Percentiles rank a stretch among this genome's conserved stretches.
Evolutionary conservation across 2,113 vertebrate species (phyloP).

Genomic region (Entelurus aequoreus): DNA sequence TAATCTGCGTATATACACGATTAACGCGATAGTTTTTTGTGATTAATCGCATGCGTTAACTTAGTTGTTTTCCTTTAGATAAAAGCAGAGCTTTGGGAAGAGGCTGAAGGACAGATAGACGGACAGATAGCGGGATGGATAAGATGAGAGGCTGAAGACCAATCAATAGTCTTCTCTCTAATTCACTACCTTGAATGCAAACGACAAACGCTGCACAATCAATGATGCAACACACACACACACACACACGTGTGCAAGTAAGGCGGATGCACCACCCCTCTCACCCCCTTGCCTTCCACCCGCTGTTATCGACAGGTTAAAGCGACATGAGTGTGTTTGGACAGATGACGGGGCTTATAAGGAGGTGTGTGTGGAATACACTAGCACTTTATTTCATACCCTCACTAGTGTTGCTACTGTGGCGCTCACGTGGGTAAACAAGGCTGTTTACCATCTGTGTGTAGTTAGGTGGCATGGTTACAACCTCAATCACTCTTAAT

Average conservation of each 20-base stretch:
- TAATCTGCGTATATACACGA: no score
- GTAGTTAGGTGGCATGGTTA: slow-evolving; percentile 65
- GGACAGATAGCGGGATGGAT: slow-evolving; percentile 56
- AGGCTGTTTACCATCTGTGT: slow-evolving; percentile 78
- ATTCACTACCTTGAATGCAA: slow-evolving; percentile 73
- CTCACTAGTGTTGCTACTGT: background rate
- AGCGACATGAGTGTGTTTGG: slow-evolving; percentile 68
- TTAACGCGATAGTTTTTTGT: no score
- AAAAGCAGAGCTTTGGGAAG: no score
- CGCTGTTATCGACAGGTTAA: slow-evolving; percentile 68
- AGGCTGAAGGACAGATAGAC: background rate
- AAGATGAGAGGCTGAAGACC: slow-evolving; percentile 63
- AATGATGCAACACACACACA: slow-evolving; percentile 32
- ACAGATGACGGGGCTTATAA: slow-evolving; percentile 65
- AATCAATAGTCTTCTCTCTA: slow-evolving; percentile 72
- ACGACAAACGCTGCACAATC: slow-evolving; percentile 67
- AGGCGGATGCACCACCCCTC: slow-evolving; percentile 23
- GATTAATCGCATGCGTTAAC: no score
- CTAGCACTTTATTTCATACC: slow-evolving; percentile 41
- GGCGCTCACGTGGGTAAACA: background rate
- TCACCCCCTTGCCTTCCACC: background rate
- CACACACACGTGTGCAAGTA: slow-evolving; percentile 23
- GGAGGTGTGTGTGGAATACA: slow-evolving; percentile 59
- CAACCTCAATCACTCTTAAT: slow-evolving; percentile 70
- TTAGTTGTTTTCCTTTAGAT: no score